These are phyloP conservation scores for Theristicus caerulescens DNA, from an alignment of 2,113 vertebrate species.

Conservation along the genomic window DNA sequence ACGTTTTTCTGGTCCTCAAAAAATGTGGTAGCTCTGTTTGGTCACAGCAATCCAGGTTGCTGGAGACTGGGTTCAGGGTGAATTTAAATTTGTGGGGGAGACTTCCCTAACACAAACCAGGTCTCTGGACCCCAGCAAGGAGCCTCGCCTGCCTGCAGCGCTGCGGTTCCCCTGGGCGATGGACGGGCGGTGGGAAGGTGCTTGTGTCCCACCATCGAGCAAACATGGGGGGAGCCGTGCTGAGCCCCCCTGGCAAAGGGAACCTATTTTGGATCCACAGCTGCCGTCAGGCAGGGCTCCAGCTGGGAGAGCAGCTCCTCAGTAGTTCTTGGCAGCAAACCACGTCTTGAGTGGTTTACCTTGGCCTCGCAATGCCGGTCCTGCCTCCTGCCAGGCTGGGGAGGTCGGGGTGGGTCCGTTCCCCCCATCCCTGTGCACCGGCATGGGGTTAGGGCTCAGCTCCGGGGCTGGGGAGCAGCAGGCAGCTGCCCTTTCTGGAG, in stretches of 20 bases:
- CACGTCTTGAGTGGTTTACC: neutral
- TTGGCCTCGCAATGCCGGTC: neutral
- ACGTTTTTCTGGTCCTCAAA: neutral
- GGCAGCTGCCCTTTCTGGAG: neutral
- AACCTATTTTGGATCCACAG: neutral
- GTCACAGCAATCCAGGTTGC: neutral
- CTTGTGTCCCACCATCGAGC: neutral
- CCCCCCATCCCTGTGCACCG: neutral
- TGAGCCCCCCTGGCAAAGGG: neutral
- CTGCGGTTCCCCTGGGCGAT: fast-evolving
- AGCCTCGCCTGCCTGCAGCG: neutral
- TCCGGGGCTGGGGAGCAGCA: too few relatives aligned
- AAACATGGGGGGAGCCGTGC: fast-evolving
- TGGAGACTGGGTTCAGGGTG: neutral
- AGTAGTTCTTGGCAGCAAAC: neutral
- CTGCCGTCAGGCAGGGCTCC: neutral
- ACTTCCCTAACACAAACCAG: neutral
- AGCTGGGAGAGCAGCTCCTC: neutral
- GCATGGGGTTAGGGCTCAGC: neutral
- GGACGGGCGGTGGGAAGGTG: neutral
- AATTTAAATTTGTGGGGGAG: neutral
- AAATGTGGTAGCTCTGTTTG: fast-evolving
- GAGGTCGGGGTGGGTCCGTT: neutral
- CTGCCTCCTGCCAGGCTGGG: neutral
- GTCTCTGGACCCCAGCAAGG: neutral